Evolutionary conservation across 2,888 invertebrate genomes (phyloP), one percentile per base, ranked within the genome.

Genomic region (Dugesia japonica): DNA sequence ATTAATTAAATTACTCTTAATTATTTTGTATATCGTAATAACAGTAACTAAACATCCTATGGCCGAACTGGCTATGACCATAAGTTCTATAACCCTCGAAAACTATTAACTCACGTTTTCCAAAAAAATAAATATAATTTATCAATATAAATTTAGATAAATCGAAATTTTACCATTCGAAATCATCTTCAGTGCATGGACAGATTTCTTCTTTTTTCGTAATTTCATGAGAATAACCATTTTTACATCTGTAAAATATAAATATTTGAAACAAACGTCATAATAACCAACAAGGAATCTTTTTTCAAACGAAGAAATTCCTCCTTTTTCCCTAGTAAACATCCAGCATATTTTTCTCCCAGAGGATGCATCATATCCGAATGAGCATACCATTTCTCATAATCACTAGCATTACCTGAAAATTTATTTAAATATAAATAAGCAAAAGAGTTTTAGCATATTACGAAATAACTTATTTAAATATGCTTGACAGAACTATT

Each of bases 141-240:
- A 23, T 73, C 31, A 15, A 72, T 28, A 9, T 23, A 26, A n/a
- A 72, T 26, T 15, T 33, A 23, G 9, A 74, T n/a, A 28, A 27
- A 72, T 23, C 15, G 28, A 23, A 73, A 33, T 42, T 81, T 79
- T 79, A 84, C 84, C 84, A 84, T 79, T 83, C 83, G 80, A 82
- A 84, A 79, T 84, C 84, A 20, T 82, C 83, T 28, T 81, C 79
- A 0, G 81, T 81, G 79, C 84, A 84, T 15, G n/a, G 74, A 79
- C 84, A 84, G 0, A 42, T 72, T 13, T 78, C 78, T 23, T 33
- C 74, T 4, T 28, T 75, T 26, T 75, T 79, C 26, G 74, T 76
- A 1, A 79, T 77, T 28, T 78, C 76, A 77, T 81, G 79, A 27
- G 79, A 74, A 76, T 81, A 81, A 1, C 82, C 83, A 79, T 83